Evolutionary conservation across 2,888 invertebrate species (phyloP), one percentile per base, ranked within the genome.

Genomic region (Ornithoptera alexandrae): DNA sequence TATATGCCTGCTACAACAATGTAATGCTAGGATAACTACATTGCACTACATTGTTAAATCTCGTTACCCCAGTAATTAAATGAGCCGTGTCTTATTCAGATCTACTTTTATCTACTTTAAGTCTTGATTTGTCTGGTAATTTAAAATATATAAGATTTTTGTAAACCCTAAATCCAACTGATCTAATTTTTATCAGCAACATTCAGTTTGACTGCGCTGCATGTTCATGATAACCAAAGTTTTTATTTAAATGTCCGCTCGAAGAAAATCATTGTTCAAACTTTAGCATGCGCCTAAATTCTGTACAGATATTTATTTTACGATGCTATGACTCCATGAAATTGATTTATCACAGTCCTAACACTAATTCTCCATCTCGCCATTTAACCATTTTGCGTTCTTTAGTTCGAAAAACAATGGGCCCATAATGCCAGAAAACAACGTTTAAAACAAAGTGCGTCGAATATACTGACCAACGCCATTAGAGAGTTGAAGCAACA

Each of bases 401-500:
- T 66, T 62, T 66, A 65, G 53, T 59, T 62, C 59, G 62, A 70
- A 70, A 62, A 62, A 67, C 70, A 67, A 71, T 67, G 67, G 70
- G 64, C 61, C 42, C 65, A 67, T 71, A 71, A 71, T 67, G 36
- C 50, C 50, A 64, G 61, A 60, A 50, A 57, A 60, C 39, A 67
- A 53, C 46, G 42, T 68, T 70, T 57, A 39, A 70, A 67, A 71
- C 62, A 39, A 65, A 65, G 65, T 62, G 58, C 67, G 67, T 71
- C 70, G 39, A 61, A 71, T 61, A 61, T 70, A 66, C 70, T 71
- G 73, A 74, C 68, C 72, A 72, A 74, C 74, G 62, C 70, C 64
- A 73, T 74, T 74, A 74, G 71, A 67, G 53, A 67, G 50, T 65
- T 70, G 50, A 66, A 42, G 64, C 68, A 78, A 86, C 84, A 83